These are phyloP conservation scores for Chrysomallon squamiferum DNA, from an alignment of 1,140 invertebrate species.

Conservation along the genomic window DNA sequence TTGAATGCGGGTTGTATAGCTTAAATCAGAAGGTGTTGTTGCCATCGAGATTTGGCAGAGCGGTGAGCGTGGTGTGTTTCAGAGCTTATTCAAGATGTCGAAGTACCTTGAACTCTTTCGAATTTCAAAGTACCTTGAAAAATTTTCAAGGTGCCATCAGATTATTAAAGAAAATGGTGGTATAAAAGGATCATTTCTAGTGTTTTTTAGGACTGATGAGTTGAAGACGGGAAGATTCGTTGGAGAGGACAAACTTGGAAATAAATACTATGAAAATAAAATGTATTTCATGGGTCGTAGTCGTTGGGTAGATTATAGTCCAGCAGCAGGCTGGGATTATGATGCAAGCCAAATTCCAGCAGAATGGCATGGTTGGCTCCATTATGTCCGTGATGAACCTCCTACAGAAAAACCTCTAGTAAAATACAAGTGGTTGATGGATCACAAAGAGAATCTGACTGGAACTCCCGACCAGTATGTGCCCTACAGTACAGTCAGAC, in stretches of 20 bases:
- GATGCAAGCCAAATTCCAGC: slow-evolving; percentile 92
- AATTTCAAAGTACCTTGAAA: slow-evolving; percentile 77
- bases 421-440: slow-evolving; percentile 82
- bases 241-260: slow-evolving; percentile 95
- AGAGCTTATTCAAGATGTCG: too few species aligned
- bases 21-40: too few species aligned
- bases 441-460: slow-evolving; percentile 83
- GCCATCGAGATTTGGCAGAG: too few species aligned
- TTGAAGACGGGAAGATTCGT: slow-evolving; percentile 84
- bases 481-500: slow-evolving; percentile 83
- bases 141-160: slow-evolving; percentile 71
- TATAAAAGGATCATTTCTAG: slow-evolving; percentile 72
- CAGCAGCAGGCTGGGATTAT: slow-evolving; percentile 81
- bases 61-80: too few species aligned
- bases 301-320: slow-evolving; percentile 91
- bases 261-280: slow-evolving; percentile 95
- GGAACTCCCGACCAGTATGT: slow-evolving; percentile 79
- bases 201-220: slow-evolving; percentile 81
- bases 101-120: slow-evolving; percentile 9
- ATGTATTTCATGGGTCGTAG: slow-evolving; percentile 89
- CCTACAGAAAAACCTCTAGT: slow-evolving; percentile 67
- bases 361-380: slow-evolving; percentile 85
- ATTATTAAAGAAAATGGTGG: slow-evolving; percentile 82
- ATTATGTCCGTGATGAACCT: slow-evolving; percentile 82
- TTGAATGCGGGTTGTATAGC: too few species aligned